A percentile compares a stretch with the other conserved stretches of the same genome.
Conservation (phyloP, 2,797 vertebrate species). For the Tarsius wallacei region DNA sequence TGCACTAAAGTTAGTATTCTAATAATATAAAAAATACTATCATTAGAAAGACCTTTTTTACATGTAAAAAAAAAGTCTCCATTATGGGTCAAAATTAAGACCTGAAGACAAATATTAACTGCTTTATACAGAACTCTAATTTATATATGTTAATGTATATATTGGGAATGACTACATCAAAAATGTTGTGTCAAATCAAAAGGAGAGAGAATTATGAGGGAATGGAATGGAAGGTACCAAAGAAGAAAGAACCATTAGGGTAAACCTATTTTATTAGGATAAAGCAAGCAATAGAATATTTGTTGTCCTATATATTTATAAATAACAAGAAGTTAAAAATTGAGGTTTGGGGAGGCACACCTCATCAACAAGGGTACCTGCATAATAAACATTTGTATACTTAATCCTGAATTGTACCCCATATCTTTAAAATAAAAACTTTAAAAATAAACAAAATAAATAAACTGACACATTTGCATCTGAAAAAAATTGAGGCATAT, state of each 20-base stretch:
- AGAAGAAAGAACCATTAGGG: neutral
- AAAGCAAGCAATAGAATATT: neutral
- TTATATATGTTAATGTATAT: neutral
- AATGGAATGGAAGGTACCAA: neutral
- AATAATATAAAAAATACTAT: neutral
- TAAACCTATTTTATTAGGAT: neutral
- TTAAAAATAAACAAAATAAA: no score
- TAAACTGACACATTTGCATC: no score
- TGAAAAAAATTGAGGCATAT: neutral
- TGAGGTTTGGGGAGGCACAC: neutral
- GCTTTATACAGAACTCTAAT: neutral
- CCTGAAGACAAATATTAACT: neutral
- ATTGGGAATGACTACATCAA: conserved; percentile 7
- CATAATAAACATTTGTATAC: no score
- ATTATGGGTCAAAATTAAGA: neutral
- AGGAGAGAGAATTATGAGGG: neutral
- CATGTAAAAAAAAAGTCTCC: neutral
- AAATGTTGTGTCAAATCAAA: neutral
- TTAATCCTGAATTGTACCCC: no score
- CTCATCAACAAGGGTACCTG: no score
- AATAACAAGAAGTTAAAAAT: neutral
- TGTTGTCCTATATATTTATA: neutral
- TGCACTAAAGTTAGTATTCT: neutral
- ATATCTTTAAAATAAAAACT: no score
- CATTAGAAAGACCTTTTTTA: neutral